Conservation (phyloP, 2,113 vertebrate species). For the Piaya cayana region DNA sequence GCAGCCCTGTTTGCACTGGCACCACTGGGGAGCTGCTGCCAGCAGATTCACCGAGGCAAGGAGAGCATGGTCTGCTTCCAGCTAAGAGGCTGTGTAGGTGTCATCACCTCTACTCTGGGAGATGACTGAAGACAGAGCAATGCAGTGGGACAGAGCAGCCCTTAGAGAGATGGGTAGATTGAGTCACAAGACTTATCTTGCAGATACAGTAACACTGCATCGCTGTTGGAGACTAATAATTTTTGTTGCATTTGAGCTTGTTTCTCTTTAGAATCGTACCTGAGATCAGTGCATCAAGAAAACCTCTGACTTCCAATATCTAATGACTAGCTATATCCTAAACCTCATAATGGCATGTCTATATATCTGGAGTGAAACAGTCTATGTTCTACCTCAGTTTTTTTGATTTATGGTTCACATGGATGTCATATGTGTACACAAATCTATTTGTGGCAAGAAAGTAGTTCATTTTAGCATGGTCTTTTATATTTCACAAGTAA, state of each 20-base stretch:
- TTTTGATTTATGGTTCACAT: background rate
- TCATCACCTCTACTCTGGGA: background rate
- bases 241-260: background rate
- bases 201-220: background rate
- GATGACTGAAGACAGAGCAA: background rate
- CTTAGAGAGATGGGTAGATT: background rate
- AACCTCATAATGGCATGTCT: background rate
- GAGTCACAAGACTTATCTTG: accelerated
- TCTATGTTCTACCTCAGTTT: background rate
- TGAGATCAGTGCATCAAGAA: background rate
- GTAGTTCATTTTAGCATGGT: background rate
- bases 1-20: background rate
- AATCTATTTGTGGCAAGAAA: background rate
- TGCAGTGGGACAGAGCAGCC: background rate
- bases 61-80: background rate
- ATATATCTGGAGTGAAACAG: background rate
- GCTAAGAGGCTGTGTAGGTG: background rate
- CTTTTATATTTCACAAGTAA: background rate
- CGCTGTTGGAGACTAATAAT: background rate
- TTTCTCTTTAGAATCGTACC: background rate
- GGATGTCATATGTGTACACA: background rate
- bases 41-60: background rate
- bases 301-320: background rate
- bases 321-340: background rate
- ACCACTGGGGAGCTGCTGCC: background rate